Base-by-base conservation (phyloP, 2,113 vertebrate genomes). In the Corythoichthys haematopterus region DNA sequence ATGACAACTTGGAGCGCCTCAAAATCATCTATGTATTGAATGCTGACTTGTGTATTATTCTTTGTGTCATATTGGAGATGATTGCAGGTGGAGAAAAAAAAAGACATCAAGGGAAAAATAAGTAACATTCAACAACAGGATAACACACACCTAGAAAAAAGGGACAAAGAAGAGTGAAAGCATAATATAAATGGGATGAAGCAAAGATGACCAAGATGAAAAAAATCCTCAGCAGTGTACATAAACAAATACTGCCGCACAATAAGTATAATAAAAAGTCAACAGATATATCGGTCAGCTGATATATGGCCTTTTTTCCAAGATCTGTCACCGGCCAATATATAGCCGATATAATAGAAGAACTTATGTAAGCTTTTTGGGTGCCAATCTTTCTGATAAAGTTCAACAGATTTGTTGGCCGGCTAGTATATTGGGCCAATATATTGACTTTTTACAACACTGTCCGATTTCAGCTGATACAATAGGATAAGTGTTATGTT, bases 31-130 rank as follows among this genome's bases (percentile, higher is more conserved):
- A 36, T 15, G 55, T 36, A 57, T 65, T 55, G 1, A 48, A 57
- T 53, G 0, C 57, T 68, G 55, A 37, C 48, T 64, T 64, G 9
- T 48, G 43, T 45, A 51, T 15, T 3, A 28, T 45, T 62, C 40
- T 37, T 14, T 45, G 53, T 51, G 37, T 75, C 77, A 87, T 81
- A 76, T 75, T 78, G 68, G 76, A 74, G 76, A 79, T 55, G 37
- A 75, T 2, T 66, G 37, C 20, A 77, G 78, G 64, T 8, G 20
- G 64, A 15, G 71, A 50, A 82, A 70, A 53, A 66, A 20, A 53
- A 66, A 20, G 8, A 37, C 6, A 38, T 0, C 69, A 64, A 13
- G 67, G 46, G 55, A 14, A 38, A 71, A 78, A 40, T 35, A 43
- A 43, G 45, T 1, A 56, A 11, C 1, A 36, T 33, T 36, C 33